Conservation (phyloP, 2,797 vertebrate species). For the Tragopan temminckii region DNA sequence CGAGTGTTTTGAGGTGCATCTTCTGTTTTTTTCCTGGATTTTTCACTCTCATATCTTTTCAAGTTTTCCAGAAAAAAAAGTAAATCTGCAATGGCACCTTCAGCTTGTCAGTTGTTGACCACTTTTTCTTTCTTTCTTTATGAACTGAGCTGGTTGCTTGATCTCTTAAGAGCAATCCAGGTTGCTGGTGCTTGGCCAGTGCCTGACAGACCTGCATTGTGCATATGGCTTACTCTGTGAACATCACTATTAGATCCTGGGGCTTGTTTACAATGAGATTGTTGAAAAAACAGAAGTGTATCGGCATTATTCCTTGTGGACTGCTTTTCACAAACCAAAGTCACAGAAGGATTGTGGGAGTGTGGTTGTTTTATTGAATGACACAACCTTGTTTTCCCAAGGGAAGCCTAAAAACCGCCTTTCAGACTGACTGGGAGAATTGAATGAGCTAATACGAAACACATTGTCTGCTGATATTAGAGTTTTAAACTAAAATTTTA, state of each 20-base stretch:
- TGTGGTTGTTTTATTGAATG: conserved; percentile 69
- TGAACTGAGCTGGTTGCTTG: background rate
- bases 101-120: conserved; percentile 7
- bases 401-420: conserved; percentile 71
- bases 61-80: background rate
- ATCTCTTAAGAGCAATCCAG: background rate
- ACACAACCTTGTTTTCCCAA: conserved; percentile 53
- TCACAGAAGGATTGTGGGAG: conserved; percentile 49
- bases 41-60: conserved; percentile 34
- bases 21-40: conserved; percentile 26
- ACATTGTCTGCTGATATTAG: conserved; percentile 75
- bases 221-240: background rate
- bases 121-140: background rate
- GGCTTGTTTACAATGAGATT: background rate
- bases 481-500: conserved; percentile 75
- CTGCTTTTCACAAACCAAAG: conserved; percentile 54
- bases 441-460: conserved; percentile 76
- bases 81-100: background rate
- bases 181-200: background rate
- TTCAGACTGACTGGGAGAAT: conserved; percentile 46
- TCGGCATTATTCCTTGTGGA: conserved; percentile 51
- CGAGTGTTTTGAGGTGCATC: conserved; percentile 29
- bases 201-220: conserved; percentile 10
- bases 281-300: conserved; percentile 26
- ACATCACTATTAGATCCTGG: background rate